phyloP scores from a whole-genome alignment of 2,113 vertebrate genomes.

The Neopipo cinnamomea region DNA sequence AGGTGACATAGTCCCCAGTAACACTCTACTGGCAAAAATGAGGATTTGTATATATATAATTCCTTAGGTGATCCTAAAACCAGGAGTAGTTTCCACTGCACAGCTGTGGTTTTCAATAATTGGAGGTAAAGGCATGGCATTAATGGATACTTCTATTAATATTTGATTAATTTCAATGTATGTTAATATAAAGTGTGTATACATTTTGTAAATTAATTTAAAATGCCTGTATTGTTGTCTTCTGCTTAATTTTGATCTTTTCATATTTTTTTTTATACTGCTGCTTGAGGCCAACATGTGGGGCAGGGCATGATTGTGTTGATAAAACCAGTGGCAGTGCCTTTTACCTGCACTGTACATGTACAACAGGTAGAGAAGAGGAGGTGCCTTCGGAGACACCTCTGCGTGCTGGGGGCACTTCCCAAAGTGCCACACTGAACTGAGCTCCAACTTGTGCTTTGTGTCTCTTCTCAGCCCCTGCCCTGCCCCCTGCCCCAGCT shows the following conservation, averaged over 20 bases:
- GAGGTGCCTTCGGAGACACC: not conserved
- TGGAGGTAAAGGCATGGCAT: not conserved
- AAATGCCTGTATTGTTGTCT: not conserved
- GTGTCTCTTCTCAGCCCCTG: not conserved
- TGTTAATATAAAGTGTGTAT: not conserved
- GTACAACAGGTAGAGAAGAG: not conserved
- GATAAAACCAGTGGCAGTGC: not conserved
- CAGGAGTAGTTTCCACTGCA: not conserved
- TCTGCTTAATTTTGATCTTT: not conserved
- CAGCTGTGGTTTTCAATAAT: not conserved
- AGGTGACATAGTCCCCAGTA: not conserved
- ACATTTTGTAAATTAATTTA: not conserved
- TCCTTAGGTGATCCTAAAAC: not conserved
- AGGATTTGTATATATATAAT: not conserved
- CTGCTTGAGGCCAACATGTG: not conserved
- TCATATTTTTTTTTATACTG: not conserved
- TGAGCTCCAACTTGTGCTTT: accelerated
- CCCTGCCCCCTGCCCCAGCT: not conserved
- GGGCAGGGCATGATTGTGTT: not conserved
- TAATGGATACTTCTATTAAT: not conserved
- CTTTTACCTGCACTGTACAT: not conserved
- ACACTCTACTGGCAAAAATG: not conserved
- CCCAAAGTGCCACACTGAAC: not conserved
- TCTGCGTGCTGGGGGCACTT: not conserved
- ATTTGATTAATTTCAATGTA: not conserved